Evolutionary conservation across 2,113 vertebrate species (phyloP), one percentile per base, ranked within the genome.

Genomic region (Edolisoma coerulescens): DNA sequence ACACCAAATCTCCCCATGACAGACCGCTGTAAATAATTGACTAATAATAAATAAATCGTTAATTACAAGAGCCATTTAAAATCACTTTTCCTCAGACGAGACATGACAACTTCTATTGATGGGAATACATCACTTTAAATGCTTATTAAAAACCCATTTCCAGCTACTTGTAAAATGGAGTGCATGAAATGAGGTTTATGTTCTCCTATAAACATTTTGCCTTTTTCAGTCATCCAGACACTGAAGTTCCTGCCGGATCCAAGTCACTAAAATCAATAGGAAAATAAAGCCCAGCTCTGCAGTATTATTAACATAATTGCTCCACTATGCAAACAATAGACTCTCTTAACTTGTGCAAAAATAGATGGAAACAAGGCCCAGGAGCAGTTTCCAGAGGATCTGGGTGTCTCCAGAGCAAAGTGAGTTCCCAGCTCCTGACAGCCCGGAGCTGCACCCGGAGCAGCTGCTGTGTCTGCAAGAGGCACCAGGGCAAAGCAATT

Each of bases 21-120:
- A 57, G 9, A 41, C 21, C 47, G 2, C 4, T 41, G 70, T 74
- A 80, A 96, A 93, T 86, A 52, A 94, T 5, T 41, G 33, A 77
- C 53, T 83, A 65, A 65, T 61, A 69, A 84, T 22, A 74, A 94
- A 96, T 82, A 91, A 91, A 88, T n/a, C 45, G 67, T 85, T 96
- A 85, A 89, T 88, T 91, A 86, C 87, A 54, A 70, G 50, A 95
- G 54, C 78, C 57, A 39, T 91, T 94, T 91, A 83, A 91, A 95
- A 88, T 80, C 54, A 53, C 54, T 91, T 91, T 57, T 69, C 53
- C 74, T 57, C 23, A 50, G 87, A 82, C 57, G 67, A 90, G 63
- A 57, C 37, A 49, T 35, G 87, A 45, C 70, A 80, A 61, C 57
- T 87, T 50, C 33, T 45, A 87, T 32, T 53, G 90, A 68, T 52